These are phyloP conservation scores for Acanthococcus lagerstroemiae DNA, from an alignment of 2,888 invertebrate genomes.

Conservation along the genomic window DNA sequence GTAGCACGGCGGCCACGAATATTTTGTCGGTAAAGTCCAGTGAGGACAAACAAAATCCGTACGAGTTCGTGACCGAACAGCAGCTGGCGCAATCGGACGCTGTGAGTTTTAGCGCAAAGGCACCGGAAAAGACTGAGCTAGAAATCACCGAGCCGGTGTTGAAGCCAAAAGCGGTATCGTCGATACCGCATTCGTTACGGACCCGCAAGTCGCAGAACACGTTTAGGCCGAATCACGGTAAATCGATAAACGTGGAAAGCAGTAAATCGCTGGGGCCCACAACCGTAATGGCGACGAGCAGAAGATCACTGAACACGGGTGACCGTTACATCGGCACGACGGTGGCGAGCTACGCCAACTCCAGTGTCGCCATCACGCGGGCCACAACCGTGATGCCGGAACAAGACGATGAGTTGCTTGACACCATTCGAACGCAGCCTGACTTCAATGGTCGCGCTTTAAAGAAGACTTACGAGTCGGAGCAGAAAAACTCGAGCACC, in stretches of 20 bases:
- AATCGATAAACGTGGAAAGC: slow-evolving; percentile 12
- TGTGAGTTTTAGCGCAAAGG: slow-evolving; percentile 25
- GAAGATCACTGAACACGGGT: not conserved
- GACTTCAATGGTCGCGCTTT: not conserved
- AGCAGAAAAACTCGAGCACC: slow-evolving; percentile 38
- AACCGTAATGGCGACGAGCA: slow-evolving; percentile 20
- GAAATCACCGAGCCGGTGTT: slow-evolving; percentile 69
- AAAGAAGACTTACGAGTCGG: slow-evolving; percentile 35
- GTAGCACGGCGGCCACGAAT: not conserved
- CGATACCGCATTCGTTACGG: not conserved
- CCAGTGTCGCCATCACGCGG: too few relatives aligned
- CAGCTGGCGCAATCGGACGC: slow-evolving; percentile 30
- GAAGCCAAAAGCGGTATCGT: slow-evolving; percentile 44
- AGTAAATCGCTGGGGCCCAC: not conserved
- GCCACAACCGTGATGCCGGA: not conserved
- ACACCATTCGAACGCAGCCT: not conserved
- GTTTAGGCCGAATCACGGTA: slow-evolving; percentile 11
- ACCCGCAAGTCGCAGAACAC: slow-evolving; percentile 15
- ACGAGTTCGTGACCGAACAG: slow-evolving; percentile 33
- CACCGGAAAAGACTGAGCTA: slow-evolving; percentile 36
- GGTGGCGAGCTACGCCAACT: not conserved
- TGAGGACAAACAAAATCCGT: slow-evolving; percentile 25
- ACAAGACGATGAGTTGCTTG: not conserved
- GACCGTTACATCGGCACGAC: not conserved
- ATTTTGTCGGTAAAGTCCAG: not conserved